These are phyloP conservation scores for Zaprionus ghesquierei DNA, from an alignment of 1,140 invertebrate genomes.

Conservation along the genomic window DNA sequence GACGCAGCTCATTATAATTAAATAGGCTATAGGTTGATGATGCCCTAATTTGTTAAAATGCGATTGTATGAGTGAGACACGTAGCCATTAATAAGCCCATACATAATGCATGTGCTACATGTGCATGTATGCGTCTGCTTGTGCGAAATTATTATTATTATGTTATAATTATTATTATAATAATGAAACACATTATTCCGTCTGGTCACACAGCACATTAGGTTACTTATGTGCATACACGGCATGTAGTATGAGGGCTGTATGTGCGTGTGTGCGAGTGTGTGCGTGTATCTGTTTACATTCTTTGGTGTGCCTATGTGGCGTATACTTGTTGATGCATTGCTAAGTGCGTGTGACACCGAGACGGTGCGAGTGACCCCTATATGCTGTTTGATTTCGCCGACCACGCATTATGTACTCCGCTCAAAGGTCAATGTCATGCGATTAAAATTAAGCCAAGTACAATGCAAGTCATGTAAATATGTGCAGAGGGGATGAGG, in stretches of 20 bases:
- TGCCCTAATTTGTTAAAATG: slow-evolving; percentile 63
- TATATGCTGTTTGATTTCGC: slow-evolving; percentile 54
- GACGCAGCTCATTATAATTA: slow-evolving; percentile 77
- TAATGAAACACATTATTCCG: slow-evolving; percentile 69
- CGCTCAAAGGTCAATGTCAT: slow-evolving; percentile 50
- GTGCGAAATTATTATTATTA: slow-evolving; percentile 24
- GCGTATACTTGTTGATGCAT: slow-evolving; percentile 18
- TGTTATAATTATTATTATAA: slow-evolving; percentile 62
- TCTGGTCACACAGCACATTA: slow-evolving; percentile 63
- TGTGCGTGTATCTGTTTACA: slow-evolving; percentile 16
- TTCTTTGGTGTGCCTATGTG: slow-evolving; percentile 12
- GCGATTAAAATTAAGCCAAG: slow-evolving; percentile 29
- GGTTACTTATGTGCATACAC: slow-evolving; percentile 10
- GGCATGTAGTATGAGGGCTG: neutral
- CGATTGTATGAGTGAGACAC: slow-evolving; percentile 44
- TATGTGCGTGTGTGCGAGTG: neutral
- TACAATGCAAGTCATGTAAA: neutral
- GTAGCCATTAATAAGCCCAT: slow-evolving; percentile 17
- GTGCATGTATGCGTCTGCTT: neutral
- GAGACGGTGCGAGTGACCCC: slow-evolving; percentile 1
- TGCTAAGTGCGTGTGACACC: neutral
- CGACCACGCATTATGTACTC: slow-evolving; percentile 21
- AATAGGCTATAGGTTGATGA: slow-evolving; percentile 67
- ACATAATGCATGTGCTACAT: slow-evolving; percentile 15
- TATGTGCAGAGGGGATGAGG: neutral